Conservation (phyloP, 2,888 invertebrate species). For the Caenorhabditis sp. region DNA sequence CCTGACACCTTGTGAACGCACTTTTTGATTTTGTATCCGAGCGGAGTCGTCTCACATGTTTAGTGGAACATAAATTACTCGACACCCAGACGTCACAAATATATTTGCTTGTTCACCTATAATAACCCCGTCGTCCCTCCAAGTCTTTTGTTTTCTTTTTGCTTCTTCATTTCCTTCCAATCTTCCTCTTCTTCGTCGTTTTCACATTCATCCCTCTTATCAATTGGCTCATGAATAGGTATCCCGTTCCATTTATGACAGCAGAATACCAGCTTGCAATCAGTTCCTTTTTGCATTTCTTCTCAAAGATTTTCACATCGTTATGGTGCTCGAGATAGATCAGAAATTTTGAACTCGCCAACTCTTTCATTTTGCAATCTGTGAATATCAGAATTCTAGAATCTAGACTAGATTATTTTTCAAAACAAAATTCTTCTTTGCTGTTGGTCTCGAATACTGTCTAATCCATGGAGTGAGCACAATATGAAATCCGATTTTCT, state of each 20-base stretch:
- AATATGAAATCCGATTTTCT: constrained; percentile 7
- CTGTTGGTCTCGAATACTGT: constrained; percentile 10
- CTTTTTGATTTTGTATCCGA: constrained; percentile 55
- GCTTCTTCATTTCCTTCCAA: constrained; percentile 14
- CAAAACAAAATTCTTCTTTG: not conserved
- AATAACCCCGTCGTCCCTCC: constrained; percentile 7
- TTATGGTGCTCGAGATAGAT: not conserved
- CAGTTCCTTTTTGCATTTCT: not conserved
- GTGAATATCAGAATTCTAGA: not conserved
- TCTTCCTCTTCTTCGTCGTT: constrained; percentile 25
- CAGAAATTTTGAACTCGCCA: not conserved
- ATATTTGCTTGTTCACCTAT: constrained; percentile 53
- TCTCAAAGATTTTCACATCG: no score
- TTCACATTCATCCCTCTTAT: no score
- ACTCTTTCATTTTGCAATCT: no score
- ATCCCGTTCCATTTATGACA: not conserved
- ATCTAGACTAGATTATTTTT: not conserved
- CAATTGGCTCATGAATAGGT: constrained; percentile 14
- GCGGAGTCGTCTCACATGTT: constrained; percentile 39
- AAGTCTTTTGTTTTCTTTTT: constrained; percentile 25
- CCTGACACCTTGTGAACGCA: constrained; percentile 62
- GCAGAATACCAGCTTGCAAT: not conserved
- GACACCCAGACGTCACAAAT: constrained; percentile 43
- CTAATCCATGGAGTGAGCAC: constrained; percentile 3
- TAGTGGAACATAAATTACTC: constrained; percentile 58